These are phyloP conservation scores for Theristicus caerulescens DNA, from an alignment of 2,113 vertebrate genomes.

Conservation along the genomic window DNA sequence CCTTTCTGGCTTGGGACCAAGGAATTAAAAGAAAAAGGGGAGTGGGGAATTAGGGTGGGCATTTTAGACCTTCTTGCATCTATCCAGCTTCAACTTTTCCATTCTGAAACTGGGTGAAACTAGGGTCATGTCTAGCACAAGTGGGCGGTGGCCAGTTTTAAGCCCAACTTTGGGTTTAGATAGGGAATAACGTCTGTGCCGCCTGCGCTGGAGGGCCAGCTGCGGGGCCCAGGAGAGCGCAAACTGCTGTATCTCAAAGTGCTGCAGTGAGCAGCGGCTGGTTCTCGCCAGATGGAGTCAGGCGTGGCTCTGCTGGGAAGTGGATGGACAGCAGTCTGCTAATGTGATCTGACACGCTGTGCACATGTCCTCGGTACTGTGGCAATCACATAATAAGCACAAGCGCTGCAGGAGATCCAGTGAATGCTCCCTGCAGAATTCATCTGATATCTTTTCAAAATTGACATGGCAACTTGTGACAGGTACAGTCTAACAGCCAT, in stretches of 20 bases:
- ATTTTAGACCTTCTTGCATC: not conserved
- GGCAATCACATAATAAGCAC: not conserved
- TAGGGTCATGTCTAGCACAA: not conserved
- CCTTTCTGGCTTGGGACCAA: not conserved
- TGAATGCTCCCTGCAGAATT: not conserved
- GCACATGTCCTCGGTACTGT: rapidly evolving
- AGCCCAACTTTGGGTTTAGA: not conserved
- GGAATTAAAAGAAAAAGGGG: not conserved
- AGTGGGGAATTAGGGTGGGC: not conserved
- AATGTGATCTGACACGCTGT: not conserved
- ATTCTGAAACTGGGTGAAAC: not conserved
- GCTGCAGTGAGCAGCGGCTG: not conserved
- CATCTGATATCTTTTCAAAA: not conserved
- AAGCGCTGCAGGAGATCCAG: not conserved
- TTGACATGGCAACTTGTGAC: not conserved
- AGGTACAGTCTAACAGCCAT: not conserved
- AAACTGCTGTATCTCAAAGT: rapidly evolving
- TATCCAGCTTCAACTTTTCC: not conserved
- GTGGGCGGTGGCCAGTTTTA: rapidly evolving
- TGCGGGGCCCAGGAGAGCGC: not conserved
- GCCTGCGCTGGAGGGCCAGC: not conserved
- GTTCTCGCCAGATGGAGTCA: not conserved
- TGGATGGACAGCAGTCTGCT: not conserved
- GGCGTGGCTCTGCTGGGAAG: not conserved
- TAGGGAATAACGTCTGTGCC: rapidly evolving